Evolutionary conservation across 1,140 invertebrate genomes (phyloP).

Genomic region (Coenobita brevimanus): DNA sequence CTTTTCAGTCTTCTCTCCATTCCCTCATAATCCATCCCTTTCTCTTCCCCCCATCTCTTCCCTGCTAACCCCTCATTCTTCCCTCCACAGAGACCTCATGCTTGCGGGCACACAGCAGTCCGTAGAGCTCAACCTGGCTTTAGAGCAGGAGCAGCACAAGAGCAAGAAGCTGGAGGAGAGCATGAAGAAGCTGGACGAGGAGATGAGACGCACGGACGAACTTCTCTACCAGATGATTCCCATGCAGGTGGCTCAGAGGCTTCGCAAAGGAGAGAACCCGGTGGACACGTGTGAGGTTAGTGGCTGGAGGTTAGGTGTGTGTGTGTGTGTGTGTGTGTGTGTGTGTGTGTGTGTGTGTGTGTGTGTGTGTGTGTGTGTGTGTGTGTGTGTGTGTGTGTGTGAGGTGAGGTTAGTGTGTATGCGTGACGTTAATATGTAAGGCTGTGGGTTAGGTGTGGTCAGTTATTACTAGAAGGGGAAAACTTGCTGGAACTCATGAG

Average conservation of each 20-base stretch:
- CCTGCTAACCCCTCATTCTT: too few relatives aligned
- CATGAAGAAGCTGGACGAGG: constrained; percentile 95
- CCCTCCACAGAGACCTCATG: constrained; percentile 95
- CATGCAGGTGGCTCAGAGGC: constrained; percentile 91
- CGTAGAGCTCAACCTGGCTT: constrained; percentile 93
- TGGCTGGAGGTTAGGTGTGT: too few relatives aligned
- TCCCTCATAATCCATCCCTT: neutral
- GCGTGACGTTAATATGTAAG: too few relatives aligned
- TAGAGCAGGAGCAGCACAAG: constrained; percentile 97
- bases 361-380: too few relatives aligned
- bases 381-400: too few relatives aligned
- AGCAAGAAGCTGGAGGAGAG: constrained; percentile 97
- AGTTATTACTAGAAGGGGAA: too few relatives aligned
- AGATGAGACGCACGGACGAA: constrained; percentile 96
- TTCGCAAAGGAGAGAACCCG: constrained; percentile 92
- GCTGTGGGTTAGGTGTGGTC: too few relatives aligned
- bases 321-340: too few relatives aligned
- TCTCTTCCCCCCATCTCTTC: neutral
- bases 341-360: too few relatives aligned
- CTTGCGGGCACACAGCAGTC: constrained; percentile 97
- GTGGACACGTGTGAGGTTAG: constrained; percentile 95
- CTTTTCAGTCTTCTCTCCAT: neutral
- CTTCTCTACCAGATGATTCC: constrained; percentile 99
- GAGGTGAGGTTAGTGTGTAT: too few relatives aligned
- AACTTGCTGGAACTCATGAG: too few relatives aligned